Conservation (phyloP, 2,888 invertebrate genomes). For the Pachydiplax longipennis region DNA sequence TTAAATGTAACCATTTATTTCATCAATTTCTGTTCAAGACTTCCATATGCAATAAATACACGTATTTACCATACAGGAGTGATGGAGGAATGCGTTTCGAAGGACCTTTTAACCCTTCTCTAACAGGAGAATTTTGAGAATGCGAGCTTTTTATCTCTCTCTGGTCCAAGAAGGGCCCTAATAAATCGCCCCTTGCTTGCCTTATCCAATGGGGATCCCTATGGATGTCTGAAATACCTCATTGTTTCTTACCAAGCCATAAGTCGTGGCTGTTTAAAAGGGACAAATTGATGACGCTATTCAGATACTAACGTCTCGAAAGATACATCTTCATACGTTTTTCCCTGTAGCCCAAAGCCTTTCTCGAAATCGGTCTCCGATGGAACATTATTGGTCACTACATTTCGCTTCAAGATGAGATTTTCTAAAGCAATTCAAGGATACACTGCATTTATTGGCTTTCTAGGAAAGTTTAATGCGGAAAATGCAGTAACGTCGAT, state of each 20-base stretch:
- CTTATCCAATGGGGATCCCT: not conserved
- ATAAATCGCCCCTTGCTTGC: not conserved
- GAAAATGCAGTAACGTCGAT: not conserved
- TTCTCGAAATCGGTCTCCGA: not conserved
- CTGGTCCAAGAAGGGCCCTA: not conserved
- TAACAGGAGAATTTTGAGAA: not conserved
- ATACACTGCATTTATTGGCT: not conserved
- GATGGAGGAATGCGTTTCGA: no score
- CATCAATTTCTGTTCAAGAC: no score
- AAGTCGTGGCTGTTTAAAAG: not conserved
- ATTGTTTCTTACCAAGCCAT: not conserved
- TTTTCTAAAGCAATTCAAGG: not conserved
- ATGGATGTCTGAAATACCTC: not conserved
- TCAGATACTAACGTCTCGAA: not conserved
- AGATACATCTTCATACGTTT: not conserved
- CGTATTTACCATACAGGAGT: no score
- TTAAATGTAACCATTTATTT: no score
- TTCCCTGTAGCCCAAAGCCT: not conserved
- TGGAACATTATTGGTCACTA: not conserved
- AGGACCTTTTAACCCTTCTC: not conserved
- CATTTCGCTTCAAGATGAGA: not conserved
- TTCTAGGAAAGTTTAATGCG: not conserved
- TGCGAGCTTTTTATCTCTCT: not conserved
- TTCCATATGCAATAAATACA: no score
- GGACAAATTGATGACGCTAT: constrained; percentile 32